Evolutionary conservation across 2,113 vertebrate species (phyloP).

Genomic region (Aepyceros melampus): DNA sequence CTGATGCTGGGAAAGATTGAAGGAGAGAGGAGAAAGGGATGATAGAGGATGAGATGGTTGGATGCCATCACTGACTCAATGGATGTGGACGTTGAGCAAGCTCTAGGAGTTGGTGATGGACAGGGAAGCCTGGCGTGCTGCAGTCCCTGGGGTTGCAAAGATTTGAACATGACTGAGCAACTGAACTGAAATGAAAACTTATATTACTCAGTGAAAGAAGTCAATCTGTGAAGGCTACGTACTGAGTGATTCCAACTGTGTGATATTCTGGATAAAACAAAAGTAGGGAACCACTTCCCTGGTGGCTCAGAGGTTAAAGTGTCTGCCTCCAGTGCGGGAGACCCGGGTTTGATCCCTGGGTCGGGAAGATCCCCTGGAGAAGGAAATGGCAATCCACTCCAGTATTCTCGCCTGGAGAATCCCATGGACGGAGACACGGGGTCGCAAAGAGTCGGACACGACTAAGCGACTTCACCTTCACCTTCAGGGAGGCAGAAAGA

Average conservation of each 20-base stretch:
- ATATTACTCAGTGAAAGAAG: background rate
- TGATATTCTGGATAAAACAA: background rate
- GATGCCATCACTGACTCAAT: background rate
- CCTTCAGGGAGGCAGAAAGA: background rate
- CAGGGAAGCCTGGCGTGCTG: background rate
- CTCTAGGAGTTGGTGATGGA: background rate
- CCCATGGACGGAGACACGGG: no score
- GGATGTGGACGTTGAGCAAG: background rate
- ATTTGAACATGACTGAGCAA: background rate
- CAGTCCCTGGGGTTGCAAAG: background rate
- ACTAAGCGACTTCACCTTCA: no score
- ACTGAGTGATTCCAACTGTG: background rate
- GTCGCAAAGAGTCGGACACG: no score
- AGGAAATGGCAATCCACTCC: no score
- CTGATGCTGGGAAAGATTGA: background rate
- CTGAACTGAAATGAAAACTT: background rate
- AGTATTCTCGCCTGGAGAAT: no score
- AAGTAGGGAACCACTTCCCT: no score
- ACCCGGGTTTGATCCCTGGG: no score
- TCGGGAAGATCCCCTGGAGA: no score
- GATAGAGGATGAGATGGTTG: background rate
- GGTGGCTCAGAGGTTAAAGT: no score
- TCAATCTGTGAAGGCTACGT: background rate
- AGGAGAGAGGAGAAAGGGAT: background rate
- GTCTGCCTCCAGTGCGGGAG: no score